Evolutionary conservation across 2,113 vertebrate species (phyloP).

Genomic region (Malurus melanocephalus): DNA sequence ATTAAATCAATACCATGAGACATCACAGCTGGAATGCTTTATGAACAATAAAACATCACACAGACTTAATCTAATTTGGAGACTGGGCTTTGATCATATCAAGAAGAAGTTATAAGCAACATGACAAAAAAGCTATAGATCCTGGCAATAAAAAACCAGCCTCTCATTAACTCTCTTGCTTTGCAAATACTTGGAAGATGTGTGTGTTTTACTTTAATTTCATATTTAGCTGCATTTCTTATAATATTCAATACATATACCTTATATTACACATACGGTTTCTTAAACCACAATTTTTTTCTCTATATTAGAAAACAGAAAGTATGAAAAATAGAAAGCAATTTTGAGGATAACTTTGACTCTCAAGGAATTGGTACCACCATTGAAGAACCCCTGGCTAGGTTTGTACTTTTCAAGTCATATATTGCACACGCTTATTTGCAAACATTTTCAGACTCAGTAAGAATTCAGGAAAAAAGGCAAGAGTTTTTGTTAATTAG

Average conservation of each 20-base stretch:
- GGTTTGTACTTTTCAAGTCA: background rate
- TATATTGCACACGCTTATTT: background rate
- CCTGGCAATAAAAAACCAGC: background rate
- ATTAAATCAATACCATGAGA: background rate
- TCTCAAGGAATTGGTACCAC: background rate
- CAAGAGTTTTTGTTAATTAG: background rate
- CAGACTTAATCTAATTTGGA: background rate
- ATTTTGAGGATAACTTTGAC: background rate
- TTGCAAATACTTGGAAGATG: background rate
- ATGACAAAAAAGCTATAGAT: background rate
- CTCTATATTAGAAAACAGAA: background rate
- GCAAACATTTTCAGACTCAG: background rate
- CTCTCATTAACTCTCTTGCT: background rate
- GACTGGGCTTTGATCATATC: background rate
- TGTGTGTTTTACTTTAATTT: background rate
- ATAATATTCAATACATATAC: background rate
- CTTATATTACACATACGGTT: background rate
- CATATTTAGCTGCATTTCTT: background rate
- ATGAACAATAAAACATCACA: background rate
- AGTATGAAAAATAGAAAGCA: background rate
- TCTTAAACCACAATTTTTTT: background rate
- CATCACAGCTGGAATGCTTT: background rate
- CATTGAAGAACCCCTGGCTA: background rate
- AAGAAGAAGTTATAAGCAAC: background rate
- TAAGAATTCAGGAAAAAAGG: background rate